Base-by-base conservation (phyloP, 2,888 invertebrate species). In the Operophtera brumata region DNA sequence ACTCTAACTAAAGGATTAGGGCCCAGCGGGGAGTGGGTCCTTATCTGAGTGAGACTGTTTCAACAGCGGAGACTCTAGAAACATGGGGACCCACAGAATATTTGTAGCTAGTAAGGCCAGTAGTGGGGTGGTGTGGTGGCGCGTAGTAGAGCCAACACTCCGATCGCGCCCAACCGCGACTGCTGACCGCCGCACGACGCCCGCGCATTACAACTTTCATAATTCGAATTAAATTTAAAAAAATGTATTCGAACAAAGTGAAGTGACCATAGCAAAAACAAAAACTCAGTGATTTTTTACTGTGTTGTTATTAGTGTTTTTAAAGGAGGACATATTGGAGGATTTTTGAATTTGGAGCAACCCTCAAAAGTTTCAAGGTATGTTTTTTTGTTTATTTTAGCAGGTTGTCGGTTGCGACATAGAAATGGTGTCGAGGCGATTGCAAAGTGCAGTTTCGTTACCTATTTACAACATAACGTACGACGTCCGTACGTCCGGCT, bases 191-290 rank as follows among this genome's bases (percentile, higher is more conserved):
- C 71, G 83, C 75, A 49, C 53, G 59, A 83, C 83, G 81, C 77
- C 70, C 74, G 86, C 88, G 86, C 83, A 72, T 52, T 52, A 75
- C 68, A 77, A 77, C 71, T 70, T 68, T 70, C 74, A 69, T 63
- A 59, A 60, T 66, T 66, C 71, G 67, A 73, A 68, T 67, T 75
- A 67, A 71, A 75, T 79, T 70, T 72, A 71, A 68, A 62, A 83
- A 82, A 79, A 88, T 89, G 89, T 81, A 73, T 79, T 75, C 79
- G 67, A 77, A 80, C 71, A 75, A 72, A 83, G 89, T 84, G 75
- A 87, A 77, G 88, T 89, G 89, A 87, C 70, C 59, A 55, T 54
- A 59, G 41, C 6, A 60, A 56, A 67, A 66, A 63, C 62, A 68
- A 25, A 51, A 57, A 45, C 66, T 64, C 64, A 47, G 59, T 59